Conservation (phyloP, 2,888 invertebrate species). For the Crepidodera aurea region DNA sequence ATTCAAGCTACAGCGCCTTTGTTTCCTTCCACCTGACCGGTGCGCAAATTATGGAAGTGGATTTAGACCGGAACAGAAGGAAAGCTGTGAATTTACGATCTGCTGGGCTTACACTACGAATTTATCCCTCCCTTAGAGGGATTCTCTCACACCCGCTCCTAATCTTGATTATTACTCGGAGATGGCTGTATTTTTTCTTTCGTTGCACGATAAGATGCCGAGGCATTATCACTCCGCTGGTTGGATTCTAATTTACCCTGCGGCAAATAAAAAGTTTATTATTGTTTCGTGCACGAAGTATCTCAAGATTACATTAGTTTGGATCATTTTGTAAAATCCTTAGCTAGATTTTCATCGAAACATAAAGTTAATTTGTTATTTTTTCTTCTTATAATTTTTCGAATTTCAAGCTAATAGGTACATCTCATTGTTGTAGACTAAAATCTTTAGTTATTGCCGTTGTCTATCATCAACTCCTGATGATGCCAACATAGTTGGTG, state of each 20-base stretch:
- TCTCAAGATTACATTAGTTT: background rate
- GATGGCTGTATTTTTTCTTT: conserved; percentile 49
- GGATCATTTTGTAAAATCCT: background rate
- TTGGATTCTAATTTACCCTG: conserved; percentile 43
- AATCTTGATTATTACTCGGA: conserved; percentile 58
- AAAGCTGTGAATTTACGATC: conserved; percentile 56
- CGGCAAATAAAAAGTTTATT: conserved; percentile 35
- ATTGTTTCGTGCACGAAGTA: background rate
- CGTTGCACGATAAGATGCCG: conserved; percentile 45
- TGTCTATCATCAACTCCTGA: too few species aligned
- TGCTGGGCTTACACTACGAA: conserved; percentile 55
- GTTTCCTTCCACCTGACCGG: conserved; percentile 31
- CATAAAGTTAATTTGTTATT: too few species aligned
- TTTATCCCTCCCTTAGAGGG: conserved; percentile 54
- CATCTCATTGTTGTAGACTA: too few species aligned
- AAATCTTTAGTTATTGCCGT: too few species aligned
- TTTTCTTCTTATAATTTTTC: too few species aligned
- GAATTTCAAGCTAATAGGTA: too few species aligned
- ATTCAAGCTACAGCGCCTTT: conserved; percentile 21
- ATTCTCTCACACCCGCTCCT: conserved; percentile 53
- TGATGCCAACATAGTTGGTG: too few species aligned
- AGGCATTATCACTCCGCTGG: conserved; percentile 43
- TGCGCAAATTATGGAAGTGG: conserved; percentile 54
- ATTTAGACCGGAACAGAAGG: conserved; percentile 52
- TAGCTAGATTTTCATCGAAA: too few species aligned